phyloP scores from a whole-genome alignment of 2,888 invertebrate species.

The Amblyteles armatorius region DNA sequence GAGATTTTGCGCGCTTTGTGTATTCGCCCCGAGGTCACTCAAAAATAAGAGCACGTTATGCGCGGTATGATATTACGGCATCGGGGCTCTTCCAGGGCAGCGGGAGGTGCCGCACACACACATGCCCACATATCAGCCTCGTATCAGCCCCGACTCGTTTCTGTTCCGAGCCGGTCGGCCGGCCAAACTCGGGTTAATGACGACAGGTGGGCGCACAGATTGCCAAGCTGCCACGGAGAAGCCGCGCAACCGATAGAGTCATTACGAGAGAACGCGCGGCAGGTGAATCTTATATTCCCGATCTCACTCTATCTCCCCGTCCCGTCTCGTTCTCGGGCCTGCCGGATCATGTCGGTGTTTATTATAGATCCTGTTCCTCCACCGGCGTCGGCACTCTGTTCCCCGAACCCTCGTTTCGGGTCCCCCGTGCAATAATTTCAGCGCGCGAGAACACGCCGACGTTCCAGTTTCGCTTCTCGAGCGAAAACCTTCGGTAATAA shows the following conservation, averaged over 20 bases:
- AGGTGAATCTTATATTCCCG: conserved; percentile 73
- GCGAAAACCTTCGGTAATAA: conserved; percentile 23
- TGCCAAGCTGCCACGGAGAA: conserved; percentile 48
- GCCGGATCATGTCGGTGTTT: conserved; percentile 22
- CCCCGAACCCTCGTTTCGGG: not conserved
- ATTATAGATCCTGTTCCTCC: not conserved
- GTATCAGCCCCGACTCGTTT: conserved; percentile 24
- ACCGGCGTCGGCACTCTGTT: not conserved
- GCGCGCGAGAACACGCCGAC: conserved; percentile 52
- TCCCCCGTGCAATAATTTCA: conserved; percentile 38
- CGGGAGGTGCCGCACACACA: conserved; percentile 32
- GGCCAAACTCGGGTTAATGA: conserved; percentile 56
- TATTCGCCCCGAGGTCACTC: conserved; percentile 45
- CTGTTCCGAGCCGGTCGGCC: conserved; percentile 44
- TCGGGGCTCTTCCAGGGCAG: conserved; percentile 33
- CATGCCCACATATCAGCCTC: conserved; percentile 16
- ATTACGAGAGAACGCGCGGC: conserved; percentile 71
- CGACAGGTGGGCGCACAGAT: conserved; percentile 73
- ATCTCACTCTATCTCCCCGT: conserved; percentile 43
- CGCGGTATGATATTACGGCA: conserved; percentile 37
- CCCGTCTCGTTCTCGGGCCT: not conserved
- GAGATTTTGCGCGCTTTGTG: conserved; percentile 46
- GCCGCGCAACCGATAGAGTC: conserved; percentile 74
- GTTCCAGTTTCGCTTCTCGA: conserved; percentile 24
- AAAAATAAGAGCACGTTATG: conserved; percentile 10